Base-by-base conservation (phyloP, 2,888 invertebrate species). In the Cynaeus angustus region DNA sequence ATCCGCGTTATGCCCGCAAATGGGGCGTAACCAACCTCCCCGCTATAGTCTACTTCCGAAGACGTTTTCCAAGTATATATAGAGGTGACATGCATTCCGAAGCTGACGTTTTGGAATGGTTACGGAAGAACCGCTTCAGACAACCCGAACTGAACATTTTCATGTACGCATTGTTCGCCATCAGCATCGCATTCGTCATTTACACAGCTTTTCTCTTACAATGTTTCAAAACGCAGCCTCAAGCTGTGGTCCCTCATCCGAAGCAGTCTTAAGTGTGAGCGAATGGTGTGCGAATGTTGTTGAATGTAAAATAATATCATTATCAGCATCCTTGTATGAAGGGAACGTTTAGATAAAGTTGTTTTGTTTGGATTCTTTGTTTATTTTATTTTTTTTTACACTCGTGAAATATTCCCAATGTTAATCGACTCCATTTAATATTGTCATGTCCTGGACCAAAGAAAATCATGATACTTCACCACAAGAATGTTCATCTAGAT, bases 21-120 rank as follows among this genome's bases (percentile, higher is more conserved):
- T 97, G 97, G 94, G 97, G 97, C 14, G 96, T 97, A 10, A 95
- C 94, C 0, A 94, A 95, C 83, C 86, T 97, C 71, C 97, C 97
- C 8, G 94, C 96, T 1, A 92, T 97, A 75, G 96, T 97, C 1
- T 97, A 96, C 84, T 97, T 97, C 85, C 89, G 97, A 55, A 92
- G 94, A 83, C 89, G 96, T 80, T 97, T 97, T 86, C 97, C 97
- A 0, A 95, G 95, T 86, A 96, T 97, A 85, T 97, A 93, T 82
- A 88, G 96, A 89, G 97, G 96, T 77, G 94, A 96, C 79, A 85
- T 96, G 71, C 89, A 92, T 84, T 91, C 91, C 55, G 96, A 96
- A 85, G 90, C 91, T 4, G 95, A 95, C 83, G 96, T 97, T 12
- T 86, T 97, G 73, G 96, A 96, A 79, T 97, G 97, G 97, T 87